Conservation (phyloP, 2,113 vertebrate species). For the Saiga tatarica region DNA sequence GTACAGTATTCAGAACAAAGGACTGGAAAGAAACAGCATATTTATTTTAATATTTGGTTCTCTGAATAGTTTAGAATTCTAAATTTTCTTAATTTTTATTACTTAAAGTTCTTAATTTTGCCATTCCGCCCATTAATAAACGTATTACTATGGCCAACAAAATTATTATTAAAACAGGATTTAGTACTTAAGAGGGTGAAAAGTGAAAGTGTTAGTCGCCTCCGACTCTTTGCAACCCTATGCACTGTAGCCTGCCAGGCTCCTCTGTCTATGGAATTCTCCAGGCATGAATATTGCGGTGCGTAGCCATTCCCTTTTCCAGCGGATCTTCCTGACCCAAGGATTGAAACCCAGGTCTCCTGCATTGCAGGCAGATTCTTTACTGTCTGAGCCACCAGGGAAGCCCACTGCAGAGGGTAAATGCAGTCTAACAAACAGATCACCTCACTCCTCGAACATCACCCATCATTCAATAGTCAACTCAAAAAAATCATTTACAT, state of each 20-base stretch:
- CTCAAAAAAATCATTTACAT: neutral
- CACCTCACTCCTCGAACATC: neutral
- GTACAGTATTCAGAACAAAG: neutral
- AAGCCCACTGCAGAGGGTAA: neutral
- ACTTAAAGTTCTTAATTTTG: neutral
- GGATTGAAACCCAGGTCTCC: neutral
- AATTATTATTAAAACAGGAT: neutral
- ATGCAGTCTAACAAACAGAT: neutral
- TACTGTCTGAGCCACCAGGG: neutral
- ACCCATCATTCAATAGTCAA: neutral
- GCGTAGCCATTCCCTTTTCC: neutral
- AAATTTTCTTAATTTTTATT: neutral
- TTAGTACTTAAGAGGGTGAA: neutral
- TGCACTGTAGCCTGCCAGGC: neutral
- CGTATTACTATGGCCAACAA: neutral
- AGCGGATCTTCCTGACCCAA: neutral
- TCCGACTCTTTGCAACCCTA: neutral
- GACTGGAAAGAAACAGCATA: neutral
- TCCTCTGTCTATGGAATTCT: neutral
- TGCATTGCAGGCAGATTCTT: neutral
- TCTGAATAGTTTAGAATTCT: neutral
- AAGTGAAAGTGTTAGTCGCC: neutral
- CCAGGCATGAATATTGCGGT: neutral
- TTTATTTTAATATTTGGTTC: neutral
- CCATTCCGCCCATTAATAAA: neutral